Evolutionary conservation across 2,797 vertebrate genomes (phyloP).

Genomic region (Spinibarbus caldwelli): DNA sequence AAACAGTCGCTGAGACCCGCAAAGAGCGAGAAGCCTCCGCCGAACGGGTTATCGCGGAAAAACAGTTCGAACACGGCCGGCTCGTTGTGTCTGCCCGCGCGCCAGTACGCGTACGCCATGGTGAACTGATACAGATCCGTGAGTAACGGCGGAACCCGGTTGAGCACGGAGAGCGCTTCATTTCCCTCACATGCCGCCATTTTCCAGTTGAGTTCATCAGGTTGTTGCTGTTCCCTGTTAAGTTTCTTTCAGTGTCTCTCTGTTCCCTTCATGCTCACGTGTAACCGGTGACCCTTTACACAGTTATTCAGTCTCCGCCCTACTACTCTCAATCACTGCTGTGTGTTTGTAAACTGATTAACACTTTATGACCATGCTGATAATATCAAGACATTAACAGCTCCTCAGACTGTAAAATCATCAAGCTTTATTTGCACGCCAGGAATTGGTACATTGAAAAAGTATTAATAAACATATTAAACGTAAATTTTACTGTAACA

Average conservation of each 20-base stretch:
- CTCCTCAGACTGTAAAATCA: not conserved
- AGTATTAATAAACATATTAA: no score
- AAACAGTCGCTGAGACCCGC: conserved; percentile 85
- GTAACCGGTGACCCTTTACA: conserved; percentile 22
- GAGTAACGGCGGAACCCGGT: conserved; percentile 79
- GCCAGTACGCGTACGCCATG: conserved; percentile 93
- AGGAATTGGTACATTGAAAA: not conserved
- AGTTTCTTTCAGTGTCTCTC: not conserved
- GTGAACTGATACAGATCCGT: conserved; percentile 90
- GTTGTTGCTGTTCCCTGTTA: not conserved
- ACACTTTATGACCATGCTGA: not conserved
- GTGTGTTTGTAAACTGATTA: conserved; percentile 9
- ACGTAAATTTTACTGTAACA: no score
- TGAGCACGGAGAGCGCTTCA: conserved; percentile 63
- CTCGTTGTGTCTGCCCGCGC: conserved; percentile 78
- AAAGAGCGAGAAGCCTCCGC: conserved; percentile 82
- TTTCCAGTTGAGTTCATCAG: conserved; percentile 43
- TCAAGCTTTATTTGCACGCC: not conserved
- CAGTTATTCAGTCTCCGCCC: conserved; percentile 21
- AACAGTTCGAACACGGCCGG: conserved; percentile 89
- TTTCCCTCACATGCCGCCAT: conserved; percentile 71
- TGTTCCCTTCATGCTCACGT: not conserved
- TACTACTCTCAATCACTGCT: not conserved
- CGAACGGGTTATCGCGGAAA: conserved; percentile 88
- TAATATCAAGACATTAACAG: not conserved